Evolutionary conservation across 2,113 vertebrate species (phyloP).

Genomic region (Callithrix jacchus): DNA sequence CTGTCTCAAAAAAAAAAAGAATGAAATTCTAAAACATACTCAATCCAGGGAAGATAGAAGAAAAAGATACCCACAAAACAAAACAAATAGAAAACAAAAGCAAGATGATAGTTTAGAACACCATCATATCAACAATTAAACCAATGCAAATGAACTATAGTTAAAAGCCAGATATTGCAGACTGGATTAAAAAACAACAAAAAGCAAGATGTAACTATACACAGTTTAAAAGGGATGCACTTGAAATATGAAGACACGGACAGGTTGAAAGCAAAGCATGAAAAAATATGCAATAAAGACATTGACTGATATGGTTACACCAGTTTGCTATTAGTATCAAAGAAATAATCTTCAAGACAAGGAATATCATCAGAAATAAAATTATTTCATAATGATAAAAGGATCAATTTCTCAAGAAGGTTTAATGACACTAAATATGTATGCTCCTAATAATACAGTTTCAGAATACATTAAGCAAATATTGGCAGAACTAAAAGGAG

Average conservation of each 20-base stretch:
- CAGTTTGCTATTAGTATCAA: neutral
- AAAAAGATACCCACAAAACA: neutral
- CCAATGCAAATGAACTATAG: neutral
- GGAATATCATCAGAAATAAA: too few relatives aligned
- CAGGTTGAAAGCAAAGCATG: neutral
- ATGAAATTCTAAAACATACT: neutral
- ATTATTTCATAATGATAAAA: too few relatives aligned
- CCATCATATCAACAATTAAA: neutral
- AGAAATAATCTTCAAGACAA: neutral
- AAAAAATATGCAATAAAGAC: neutral
- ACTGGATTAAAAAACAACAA: neutral
- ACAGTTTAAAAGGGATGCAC: too few relatives aligned
- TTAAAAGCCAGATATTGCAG: neutral
- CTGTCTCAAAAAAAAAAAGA: neutral
- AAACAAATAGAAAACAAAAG: neutral
- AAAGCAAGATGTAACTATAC: neutral
- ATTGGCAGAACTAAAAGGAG: too few relatives aligned
- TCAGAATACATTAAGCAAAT: too few relatives aligned
- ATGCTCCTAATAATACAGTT: too few relatives aligned
- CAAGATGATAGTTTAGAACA: neutral
- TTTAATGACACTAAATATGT: too few relatives aligned
- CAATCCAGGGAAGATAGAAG: neutral
- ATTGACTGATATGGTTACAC: neutral
- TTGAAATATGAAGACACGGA: neutral
- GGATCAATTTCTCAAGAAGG: too few relatives aligned